Evolutionary conservation across 2,797 vertebrate genomes (phyloP).

Genomic region (Spea hammondii): DNA sequence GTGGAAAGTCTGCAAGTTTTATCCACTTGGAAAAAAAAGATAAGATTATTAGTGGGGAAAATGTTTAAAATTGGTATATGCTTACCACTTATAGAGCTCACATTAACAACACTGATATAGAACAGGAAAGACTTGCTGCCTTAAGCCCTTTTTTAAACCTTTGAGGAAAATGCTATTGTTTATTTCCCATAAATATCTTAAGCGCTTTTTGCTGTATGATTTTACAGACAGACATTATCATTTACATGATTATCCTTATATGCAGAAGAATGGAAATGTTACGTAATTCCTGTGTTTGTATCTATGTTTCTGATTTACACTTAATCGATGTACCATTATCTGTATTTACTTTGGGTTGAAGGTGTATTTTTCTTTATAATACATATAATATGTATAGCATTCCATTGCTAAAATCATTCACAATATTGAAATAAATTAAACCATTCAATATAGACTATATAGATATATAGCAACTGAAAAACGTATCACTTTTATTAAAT

Average conservation of each 20-base stretch:
- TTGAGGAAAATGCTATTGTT: not conserved
- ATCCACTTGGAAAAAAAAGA: conserved; percentile 33
- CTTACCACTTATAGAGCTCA: not conserved
- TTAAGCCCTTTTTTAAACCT: not conserved
- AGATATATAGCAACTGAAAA: no score
- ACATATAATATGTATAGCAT: no score
- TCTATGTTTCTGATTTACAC: no score
- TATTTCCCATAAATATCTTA: no score
- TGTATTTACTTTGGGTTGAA: no score
- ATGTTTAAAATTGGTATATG: conserved; percentile 34
- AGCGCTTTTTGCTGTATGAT: not conserved
- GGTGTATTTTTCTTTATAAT: no score
- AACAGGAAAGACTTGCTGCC: not conserved
- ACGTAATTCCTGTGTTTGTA: no score
- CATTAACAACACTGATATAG: conserved; percentile 18
- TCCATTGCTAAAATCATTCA: no score
- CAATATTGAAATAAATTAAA: no score
- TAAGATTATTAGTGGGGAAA: conserved; percentile 36
- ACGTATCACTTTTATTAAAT: accelerated
- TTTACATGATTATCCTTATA: conserved; percentile 10
- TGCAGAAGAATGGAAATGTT: no score
- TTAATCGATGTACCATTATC: no score
- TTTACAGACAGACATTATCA: not conserved
- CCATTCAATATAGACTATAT: no score
- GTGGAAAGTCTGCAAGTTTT: conserved; percentile 6